Percentiles rank a stretch among this genome's conserved stretches.
Evolutionary conservation across 2,113 vertebrate genomes (phyloP).

Genomic region (Cyanoderma ruficeps): DNA sequence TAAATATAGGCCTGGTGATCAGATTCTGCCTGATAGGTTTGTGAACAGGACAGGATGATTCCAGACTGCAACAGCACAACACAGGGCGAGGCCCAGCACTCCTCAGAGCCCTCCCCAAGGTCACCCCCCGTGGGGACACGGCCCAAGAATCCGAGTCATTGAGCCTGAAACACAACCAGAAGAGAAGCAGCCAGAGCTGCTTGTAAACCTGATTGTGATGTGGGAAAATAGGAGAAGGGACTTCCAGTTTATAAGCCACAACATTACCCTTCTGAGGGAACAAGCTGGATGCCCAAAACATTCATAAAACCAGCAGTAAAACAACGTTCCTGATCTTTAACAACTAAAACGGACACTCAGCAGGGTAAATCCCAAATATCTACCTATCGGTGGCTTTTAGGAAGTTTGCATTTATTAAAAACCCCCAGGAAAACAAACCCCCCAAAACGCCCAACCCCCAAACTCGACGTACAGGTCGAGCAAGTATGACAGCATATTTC

Average conservation of each 20-base stretch:
- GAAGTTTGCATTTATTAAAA: neutral
- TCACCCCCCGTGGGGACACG: neutral
- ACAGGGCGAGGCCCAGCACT: neutral
- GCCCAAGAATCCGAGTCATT: neutral
- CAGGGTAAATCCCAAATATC: neutral
- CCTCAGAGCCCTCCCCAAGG: neutral
- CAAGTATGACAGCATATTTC: constrained; percentile 58
- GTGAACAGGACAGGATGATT: neutral
- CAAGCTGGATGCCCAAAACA: neutral
- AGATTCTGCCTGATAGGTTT: neutral
- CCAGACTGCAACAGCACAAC: neutral
- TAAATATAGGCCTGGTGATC: neutral
- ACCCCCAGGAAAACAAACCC: neutral
- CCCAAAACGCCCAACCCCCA: constrained; percentile 11
- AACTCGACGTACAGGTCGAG: constrained; percentile 42
- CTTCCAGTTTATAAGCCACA: neutral
- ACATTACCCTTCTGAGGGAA: neutral
- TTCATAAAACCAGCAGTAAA: neutral
- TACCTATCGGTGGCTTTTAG: neutral
- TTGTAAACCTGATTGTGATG: neutral
- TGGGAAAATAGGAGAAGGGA: neutral
- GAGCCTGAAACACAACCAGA: neutral
- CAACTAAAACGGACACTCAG: neutral
- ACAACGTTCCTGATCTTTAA: neutral
- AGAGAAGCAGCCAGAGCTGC: neutral